Evolutionary conservation across 2,797 vertebrate genomes (phyloP), one percentile per base, ranked within the genome.

Genomic region (Perdix hodgsoniae): DNA sequence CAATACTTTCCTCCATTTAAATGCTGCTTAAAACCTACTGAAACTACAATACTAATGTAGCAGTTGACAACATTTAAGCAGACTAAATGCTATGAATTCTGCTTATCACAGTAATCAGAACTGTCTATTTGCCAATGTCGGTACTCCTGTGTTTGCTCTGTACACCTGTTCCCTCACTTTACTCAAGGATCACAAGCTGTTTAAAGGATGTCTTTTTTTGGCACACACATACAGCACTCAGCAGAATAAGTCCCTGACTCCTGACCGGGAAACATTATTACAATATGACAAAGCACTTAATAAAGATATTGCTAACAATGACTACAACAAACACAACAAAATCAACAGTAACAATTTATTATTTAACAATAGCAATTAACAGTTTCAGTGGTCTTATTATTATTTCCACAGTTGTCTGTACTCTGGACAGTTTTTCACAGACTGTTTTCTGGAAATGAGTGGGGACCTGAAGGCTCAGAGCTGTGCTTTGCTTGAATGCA

Each of bases 181-280:
- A 71, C 21, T 80, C 17, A 49, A n/a, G 47, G 29, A 63, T 50
- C 35, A 40, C 47, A 76, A 50, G 37, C 21, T 73, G 1, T 66
- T 87, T 63, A 75, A 89, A 78, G 29, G 17, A 89, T 59, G 18
- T 29, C 8, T 47, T 90, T 91, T 89, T 50, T 50, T 70, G 59
- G 39, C n/a, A 27, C 0, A 0, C 2, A 45, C 59, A 71, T 4
- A 2, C 13, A 71, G 31, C 24, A 88, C 22, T 26, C 29, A 86
- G 24, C 19, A 83, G 29, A 92, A 71, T 49, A 12, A 61, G 35
- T 31, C 35, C 22, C 59, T 15, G 10, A 65, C 45, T 83, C 40
- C 52, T 64, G 17, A 3, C 35, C 50, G 14, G 45, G 23, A 86
- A 35, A 75, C 33, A 77, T 71, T 27, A 39, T 21, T n/a, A 19